Base-by-base conservation (phyloP, 1,140 invertebrate genomes). In the Hestina assimilis region DNA sequence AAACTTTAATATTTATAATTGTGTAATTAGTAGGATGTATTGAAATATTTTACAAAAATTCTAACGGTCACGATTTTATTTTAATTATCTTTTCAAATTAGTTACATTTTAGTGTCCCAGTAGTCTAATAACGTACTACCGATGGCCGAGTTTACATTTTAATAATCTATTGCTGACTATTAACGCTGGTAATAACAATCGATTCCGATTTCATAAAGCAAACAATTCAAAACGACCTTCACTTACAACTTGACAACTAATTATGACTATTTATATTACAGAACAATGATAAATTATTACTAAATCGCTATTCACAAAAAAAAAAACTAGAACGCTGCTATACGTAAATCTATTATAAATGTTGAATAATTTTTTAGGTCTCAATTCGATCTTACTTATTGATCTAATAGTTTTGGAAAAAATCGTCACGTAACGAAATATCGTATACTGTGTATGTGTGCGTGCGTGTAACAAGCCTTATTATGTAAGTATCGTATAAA, bases 101-200 rank as follows among this genome's bases (percentile, higher is more conserved):
- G 40, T 52, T 38, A 4, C 64, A 79, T 77, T 73, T 79, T 77
- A 77, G 42, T 23, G 35, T 40, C 48, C 17, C 42, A 23, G 17
- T 35, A 41, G 29, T 23, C 63, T 74, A 73, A 74, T 69, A 64
- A 75, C 62, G 62, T 60, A 74, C 69, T 70, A 75, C 67, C 56
- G 69, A 66, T 54, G 67, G 58, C 66, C 63, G 62, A 61, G 70
- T 50, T 71, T 74, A 80, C 72, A 75, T 75, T 77, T 79, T 72
- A 75, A 75, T 77, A 75, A 76, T 72, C 68, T 61, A 69, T 66
- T 68, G 72, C 70, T 66, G 59, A 69, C 68, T 54, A 56, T 48
- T 54, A 53, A 41, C 41, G 15, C 4, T 26, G 4, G 23, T 43
- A 33, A 47, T 55, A 43, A 45, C 29, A 48, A 51, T 50, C 31